A percentile compares a stretch with the other conserved stretches of the same genome.
Evolutionary conservation across 2,888 invertebrate species (phyloP).

Genomic region (Tachina lurida): DNA sequence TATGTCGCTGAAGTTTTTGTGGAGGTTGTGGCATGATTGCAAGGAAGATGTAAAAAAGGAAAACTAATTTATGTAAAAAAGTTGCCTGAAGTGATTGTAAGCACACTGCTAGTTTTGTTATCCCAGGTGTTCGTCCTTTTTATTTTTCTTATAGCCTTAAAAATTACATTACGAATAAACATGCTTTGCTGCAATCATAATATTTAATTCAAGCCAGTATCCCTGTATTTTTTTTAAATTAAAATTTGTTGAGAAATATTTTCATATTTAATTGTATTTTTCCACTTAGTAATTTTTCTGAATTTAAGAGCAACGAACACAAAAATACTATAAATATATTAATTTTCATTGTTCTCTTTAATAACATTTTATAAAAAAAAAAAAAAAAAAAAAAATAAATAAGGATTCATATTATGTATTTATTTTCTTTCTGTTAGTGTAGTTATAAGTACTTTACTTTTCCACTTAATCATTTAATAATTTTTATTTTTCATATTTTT

Average conservation of each 20-base stretch:
- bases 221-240: neutral
- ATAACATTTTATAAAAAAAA: conserved; percentile 20
- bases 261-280: conserved; percentile 48
- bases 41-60: no score
- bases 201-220: neutral
- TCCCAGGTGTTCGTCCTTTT: neutral
- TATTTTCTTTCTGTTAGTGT: conserved; percentile 4
- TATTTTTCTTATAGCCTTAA: neutral
- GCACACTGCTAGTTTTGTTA: neutral
- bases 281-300: conserved; percentile 48
- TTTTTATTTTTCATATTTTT: conserved; percentile 31
- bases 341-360: conserved; percentile 39
- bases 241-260: conserved; percentile 12
- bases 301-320: conserved; percentile 4
- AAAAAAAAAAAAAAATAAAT: no score
- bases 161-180: conserved; percentile 1
- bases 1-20: no score
- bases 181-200: neutral
- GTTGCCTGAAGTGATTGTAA: neutral
- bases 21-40: no score
- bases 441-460: conserved; percentile 47
- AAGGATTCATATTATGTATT: neutral
- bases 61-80: no score
- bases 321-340: neutral
- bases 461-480: conserved; percentile 63